These are phyloP conservation scores for Ectemnius cavifrons DNA, from an alignment of 2,888 invertebrate genomes.

Conservation along the genomic window DNA sequence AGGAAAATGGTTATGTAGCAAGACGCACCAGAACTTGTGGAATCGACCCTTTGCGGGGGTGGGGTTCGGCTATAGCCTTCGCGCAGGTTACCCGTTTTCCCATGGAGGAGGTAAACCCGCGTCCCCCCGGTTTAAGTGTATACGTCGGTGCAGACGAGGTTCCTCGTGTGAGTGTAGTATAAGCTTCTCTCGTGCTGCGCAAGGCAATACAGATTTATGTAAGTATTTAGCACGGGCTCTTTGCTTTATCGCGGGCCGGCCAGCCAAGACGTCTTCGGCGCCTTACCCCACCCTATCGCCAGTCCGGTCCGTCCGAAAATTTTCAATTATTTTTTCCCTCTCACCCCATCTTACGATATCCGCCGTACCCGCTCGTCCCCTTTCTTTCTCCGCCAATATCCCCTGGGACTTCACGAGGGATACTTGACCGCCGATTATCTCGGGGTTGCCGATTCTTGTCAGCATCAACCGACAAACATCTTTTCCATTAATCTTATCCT, in stretches of 20 bases:
- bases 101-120: constrained; percentile 18
- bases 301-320: constrained; percentile 62
- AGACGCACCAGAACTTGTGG: not conserved
- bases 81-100: constrained; percentile 44
- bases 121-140: constrained; percentile 26
- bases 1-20: too few relatives aligned
- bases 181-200: constrained; percentile 73
- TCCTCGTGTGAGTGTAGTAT: constrained; percentile 62
- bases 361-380: constrained; percentile 10
- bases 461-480: not conserved
- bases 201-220: constrained; percentile 79
- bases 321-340: constrained; percentile 64
- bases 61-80: not conserved
- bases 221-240: constrained; percentile 77
- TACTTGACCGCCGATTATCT: constrained; percentile 49
- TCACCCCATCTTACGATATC: constrained; percentile 24
- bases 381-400: constrained; percentile 13
- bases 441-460: constrained; percentile 16
- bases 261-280: constrained; percentile 71
- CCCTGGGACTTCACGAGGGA: constrained; percentile 35
- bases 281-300: constrained; percentile 23
- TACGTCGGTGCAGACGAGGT: constrained; percentile 37
- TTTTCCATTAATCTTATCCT: not conserved
- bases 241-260: constrained; percentile 77
- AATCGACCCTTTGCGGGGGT: constrained; percentile 5